These are phyloP conservation scores for Colaptes auratus DNA, from an alignment of 2,113 vertebrate species.

Conservation along the genomic window DNA sequence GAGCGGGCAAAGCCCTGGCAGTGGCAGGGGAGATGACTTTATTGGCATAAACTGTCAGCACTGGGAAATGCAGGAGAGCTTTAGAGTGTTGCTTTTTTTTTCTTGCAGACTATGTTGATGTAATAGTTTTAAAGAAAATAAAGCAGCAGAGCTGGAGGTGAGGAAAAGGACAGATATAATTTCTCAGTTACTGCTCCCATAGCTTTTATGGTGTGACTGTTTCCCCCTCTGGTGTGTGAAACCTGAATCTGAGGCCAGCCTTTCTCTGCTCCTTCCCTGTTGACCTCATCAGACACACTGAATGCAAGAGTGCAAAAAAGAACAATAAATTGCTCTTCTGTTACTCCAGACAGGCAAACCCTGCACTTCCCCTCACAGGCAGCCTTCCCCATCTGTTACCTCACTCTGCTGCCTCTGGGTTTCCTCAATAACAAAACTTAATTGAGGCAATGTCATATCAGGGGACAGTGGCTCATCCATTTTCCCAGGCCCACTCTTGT, in stretches of 20 bases:
- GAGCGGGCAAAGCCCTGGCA: not conserved
- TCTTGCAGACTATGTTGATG: not conserved
- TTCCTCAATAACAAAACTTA: not conserved
- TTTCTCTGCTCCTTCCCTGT: not conserved
- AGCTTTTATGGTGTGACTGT: not conserved
- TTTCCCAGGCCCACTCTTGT: not conserved
- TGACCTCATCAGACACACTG: constrained; percentile 22
- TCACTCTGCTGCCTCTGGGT: not conserved
- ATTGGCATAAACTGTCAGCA: accelerated
- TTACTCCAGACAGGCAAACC: not conserved
- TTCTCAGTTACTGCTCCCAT: constrained; percentile 8
- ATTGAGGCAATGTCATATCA: not conserved
- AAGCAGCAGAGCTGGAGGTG: constrained; percentile 2
- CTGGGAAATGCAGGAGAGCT: not conserved
- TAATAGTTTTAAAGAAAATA: not conserved
- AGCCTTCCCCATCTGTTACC: not conserved
- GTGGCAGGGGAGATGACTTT: not conserved
- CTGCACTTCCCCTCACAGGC: not conserved
- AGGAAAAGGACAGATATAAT: not conserved
- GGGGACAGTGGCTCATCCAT: not conserved
- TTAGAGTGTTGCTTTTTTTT: not conserved
- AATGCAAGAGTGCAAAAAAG: not conserved
- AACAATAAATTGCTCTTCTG: constrained; percentile 19
- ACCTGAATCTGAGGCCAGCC: not conserved
- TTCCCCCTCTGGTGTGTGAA: constrained; percentile 13